phyloP scores from a whole-genome alignment of 2,113 vertebrate species.

The Pelobates fuscus region DNA sequence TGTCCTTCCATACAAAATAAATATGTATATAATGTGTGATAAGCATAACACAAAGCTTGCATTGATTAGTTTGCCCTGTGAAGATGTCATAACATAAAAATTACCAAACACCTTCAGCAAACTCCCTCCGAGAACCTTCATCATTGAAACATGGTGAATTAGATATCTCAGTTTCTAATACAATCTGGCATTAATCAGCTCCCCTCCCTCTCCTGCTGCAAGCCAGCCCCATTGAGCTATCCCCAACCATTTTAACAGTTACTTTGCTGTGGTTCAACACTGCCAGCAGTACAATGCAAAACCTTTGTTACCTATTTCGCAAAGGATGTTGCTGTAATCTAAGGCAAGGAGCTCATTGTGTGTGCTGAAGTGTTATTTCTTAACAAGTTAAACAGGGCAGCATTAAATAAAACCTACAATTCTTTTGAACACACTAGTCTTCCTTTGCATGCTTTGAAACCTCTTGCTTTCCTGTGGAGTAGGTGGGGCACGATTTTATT shows the following conservation, averaged over 20 bases:
- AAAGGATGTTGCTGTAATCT: no score
- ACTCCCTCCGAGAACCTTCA: conserved; percentile 1
- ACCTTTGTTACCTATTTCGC: background rate
- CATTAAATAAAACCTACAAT: background rate
- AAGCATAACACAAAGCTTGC: no score
- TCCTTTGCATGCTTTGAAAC: conserved; percentile 18
- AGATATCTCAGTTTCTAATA: conserved; percentile 16
- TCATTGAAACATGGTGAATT: conserved; percentile 14
- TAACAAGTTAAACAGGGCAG: no score
- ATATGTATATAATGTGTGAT: no score
- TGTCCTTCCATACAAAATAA: no score
- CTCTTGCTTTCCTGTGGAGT: conserved; percentile 10
- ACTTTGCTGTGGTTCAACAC: background rate
- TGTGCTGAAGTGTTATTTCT: background rate
- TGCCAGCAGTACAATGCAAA: background rate
- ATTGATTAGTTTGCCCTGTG: background rate
- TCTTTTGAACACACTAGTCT: conserved; percentile 2
- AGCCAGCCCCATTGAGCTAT: conserved; percentile 13
- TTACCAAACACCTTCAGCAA: background rate
- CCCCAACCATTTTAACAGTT: conserved; percentile 2
- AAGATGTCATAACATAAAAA: background rate
- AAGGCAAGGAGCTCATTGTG: no score
- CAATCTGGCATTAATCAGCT: conserved; percentile 26
- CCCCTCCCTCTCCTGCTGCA: conserved; percentile 1
- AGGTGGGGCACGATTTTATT: conserved; percentile 25